Percentiles rank a stretch among this genome's conserved stretches.
These are phyloP conservation scores for Dendrocincla fuliginosa DNA, from an alignment of 2,797 vertebrate genomes.

Conservation along the genomic window DNA sequence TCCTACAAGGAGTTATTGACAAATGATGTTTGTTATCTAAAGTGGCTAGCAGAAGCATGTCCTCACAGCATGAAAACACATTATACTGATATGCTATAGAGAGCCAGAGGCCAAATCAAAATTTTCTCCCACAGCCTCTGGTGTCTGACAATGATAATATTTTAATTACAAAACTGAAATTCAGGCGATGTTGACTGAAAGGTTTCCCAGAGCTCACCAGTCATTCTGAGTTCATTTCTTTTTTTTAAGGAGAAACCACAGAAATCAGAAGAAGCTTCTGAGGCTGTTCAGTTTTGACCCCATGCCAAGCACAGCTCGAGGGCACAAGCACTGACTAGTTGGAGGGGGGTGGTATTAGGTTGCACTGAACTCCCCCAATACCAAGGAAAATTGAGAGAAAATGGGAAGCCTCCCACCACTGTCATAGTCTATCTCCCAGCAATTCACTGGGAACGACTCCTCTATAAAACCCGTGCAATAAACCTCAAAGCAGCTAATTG, in stretches of 20 bases:
- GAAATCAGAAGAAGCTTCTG: not conserved
- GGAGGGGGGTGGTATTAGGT: not conserved
- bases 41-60: not conserved
- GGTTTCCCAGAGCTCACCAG: not conserved
- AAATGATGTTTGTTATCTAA: not conserved
- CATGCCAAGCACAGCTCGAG: not conserved
- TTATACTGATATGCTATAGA: not conserved
- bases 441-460: not conserved
- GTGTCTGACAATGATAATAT: not conserved
- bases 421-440: not conserved
- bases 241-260: not conserved
- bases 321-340: not conserved
- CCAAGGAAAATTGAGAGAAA: not conserved
- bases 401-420: not conserved
- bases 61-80: not conserved
- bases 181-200: not conserved
- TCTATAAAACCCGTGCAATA: fast-evolving
- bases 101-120: constrained; percentile 1
- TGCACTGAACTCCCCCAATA: not conserved
- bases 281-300: not conserved
- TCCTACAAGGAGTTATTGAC: not conserved
- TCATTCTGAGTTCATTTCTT: not conserved
- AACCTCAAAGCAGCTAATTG: not conserved
- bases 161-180: constrained; percentile 25
- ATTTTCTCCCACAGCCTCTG: not conserved